Conservation (phyloP, 2,888 invertebrate species). For the Apeira syringaria region DNA sequence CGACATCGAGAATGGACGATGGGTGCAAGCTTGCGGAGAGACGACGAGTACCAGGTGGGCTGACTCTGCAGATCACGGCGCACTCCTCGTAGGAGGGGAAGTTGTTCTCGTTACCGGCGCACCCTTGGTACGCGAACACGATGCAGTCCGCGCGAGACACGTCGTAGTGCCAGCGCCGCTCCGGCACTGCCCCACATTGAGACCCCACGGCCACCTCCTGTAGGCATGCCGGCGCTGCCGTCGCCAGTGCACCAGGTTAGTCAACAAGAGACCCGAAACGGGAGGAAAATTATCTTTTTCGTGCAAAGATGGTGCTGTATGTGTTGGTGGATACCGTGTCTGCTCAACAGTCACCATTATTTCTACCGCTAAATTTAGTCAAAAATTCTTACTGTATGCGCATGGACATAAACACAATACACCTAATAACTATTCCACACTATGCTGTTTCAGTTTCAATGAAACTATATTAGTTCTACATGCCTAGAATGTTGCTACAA, state of each 20-base stretch:
- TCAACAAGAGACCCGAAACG: neutral
- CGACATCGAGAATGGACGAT: constrained; percentile 15
- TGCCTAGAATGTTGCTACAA: no score
- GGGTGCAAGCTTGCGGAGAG: constrained; percentile 11
- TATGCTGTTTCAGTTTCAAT: no score
- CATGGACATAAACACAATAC: no score
- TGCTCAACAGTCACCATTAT: no score
- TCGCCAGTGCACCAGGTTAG: constrained; percentile 35
- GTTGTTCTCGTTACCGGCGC: constrained; percentile 94
- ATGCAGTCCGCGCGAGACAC: constrained; percentile 87
- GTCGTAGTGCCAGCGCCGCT: constrained; percentile 90
- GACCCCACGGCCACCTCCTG: constrained; percentile 48
- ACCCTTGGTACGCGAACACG: constrained; percentile 93
- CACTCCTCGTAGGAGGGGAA: constrained; percentile 90
- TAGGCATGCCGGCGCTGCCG: constrained; percentile 61
- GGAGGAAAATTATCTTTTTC: no score
- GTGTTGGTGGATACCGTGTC: no score
- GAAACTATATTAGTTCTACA: no score
- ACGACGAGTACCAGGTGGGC: constrained; percentile 38
- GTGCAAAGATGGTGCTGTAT: no score
- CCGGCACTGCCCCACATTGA: constrained; percentile 45
- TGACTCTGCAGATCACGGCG: constrained; percentile 55
- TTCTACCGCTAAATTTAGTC: no score
- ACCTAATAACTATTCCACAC: no score
- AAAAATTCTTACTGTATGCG: no score